phyloP scores from a whole-genome alignment of 2,797 vertebrate species.

The Sarcoramphus papa region DNA sequence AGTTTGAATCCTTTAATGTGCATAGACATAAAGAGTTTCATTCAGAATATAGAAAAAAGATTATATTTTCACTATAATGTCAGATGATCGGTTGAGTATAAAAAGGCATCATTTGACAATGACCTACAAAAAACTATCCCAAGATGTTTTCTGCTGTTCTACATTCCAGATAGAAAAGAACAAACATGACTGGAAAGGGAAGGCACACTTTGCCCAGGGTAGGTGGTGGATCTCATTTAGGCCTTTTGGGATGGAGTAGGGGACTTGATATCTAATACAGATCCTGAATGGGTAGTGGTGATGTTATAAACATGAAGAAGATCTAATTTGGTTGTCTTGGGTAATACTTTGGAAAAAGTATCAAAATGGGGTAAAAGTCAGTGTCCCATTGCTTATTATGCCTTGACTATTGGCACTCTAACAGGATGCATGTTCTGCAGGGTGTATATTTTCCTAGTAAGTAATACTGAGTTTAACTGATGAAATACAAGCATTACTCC shows the following conservation, averaged over 20 bases:
- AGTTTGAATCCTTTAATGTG: background rate
- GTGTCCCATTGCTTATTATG: background rate
- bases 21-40: background rate
- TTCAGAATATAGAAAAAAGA: background rate
- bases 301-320: background rate
- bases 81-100: background rate
- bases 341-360: background rate
- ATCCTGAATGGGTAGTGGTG: background rate
- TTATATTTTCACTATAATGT: background rate
- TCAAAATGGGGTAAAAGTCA: background rate
- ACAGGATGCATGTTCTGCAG: background rate
- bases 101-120: background rate
- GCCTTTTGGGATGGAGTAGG: background rate
- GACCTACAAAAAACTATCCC: background rate
- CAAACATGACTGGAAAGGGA: background rate
- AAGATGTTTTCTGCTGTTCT: background rate
- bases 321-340: background rate
- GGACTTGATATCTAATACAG: background rate
- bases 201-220: rapidly evolving
- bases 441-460: background rate
- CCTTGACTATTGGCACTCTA: background rate
- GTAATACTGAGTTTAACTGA: background rate
- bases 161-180: background rate
- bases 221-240: background rate
- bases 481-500: background rate